phyloP scores from a whole-genome alignment of 2,888 invertebrate genomes.

The Ormyrus labotus region DNA sequence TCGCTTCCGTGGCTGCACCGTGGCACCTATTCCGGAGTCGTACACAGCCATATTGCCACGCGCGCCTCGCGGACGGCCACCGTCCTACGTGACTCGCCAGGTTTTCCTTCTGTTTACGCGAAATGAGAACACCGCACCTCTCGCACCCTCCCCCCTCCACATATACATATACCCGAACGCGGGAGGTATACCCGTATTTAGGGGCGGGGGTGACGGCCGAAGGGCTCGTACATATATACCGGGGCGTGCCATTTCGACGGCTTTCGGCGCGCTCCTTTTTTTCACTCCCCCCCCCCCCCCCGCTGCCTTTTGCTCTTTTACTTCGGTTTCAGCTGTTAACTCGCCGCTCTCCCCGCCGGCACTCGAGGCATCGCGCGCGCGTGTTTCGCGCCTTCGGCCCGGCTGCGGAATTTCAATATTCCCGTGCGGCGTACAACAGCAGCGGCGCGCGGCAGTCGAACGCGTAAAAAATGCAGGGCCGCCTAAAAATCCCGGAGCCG shows the following conservation, averaged over 20 bases:
- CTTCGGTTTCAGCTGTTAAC: conserved; percentile 28
- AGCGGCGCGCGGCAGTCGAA: conserved; percentile 3
- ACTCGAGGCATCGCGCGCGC: neutral
- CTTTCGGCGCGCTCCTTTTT: neutral
- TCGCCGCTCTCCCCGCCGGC: neutral
- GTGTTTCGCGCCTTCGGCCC: conserved; percentile 17
- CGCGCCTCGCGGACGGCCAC: conserved; percentile 22
- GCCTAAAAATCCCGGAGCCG: conserved; percentile 11
- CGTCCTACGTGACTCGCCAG: conserved; percentile 51
- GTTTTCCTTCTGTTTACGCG: conserved; percentile 50
- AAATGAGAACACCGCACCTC: conserved; percentile 36
- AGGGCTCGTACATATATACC: neutral
- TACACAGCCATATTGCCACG: conserved; percentile 46
- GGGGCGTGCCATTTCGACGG: neutral
- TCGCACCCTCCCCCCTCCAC: neutral
- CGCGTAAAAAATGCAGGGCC: conserved; percentile 24
- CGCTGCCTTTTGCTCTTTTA: neutral
- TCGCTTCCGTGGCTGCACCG: conserved; percentile 49
- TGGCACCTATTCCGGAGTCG: conserved; percentile 47
- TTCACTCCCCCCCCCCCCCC: neutral
- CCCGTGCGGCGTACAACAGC: neutral
- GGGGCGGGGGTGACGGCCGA: neutral
- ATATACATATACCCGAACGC: neutral
- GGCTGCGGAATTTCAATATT: conserved; percentile 61
- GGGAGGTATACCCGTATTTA: neutral